Percentiles rank a stretch among this genome's conserved stretches.
Evolutionary conservation across 2,888 invertebrate genomes (phyloP).

Genomic region (Hydraecia micacea): DNA sequence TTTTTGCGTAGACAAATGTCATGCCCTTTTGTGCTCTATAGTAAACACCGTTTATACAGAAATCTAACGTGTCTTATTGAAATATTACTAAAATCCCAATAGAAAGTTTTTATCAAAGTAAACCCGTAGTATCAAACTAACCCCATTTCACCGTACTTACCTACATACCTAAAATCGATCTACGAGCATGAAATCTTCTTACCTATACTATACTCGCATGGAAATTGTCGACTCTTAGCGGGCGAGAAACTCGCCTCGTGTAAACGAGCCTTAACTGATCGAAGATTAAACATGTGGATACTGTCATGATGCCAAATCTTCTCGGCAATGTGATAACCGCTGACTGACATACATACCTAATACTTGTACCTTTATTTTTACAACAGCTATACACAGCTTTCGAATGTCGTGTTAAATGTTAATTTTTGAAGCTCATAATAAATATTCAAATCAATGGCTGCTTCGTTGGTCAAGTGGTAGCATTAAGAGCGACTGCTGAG

Average conservation of each 20-base stretch:
- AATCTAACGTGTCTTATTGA: too few species aligned
- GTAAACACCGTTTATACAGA: too few species aligned
- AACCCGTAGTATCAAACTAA: too few species aligned
- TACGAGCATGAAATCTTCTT: neutral
- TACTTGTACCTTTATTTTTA: neutral
- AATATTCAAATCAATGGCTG: neutral
- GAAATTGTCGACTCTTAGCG: neutral
- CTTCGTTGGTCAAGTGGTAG: neutral
- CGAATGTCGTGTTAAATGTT: neutral
- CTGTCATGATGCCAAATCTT: constrained; percentile 29
- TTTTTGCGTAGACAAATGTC: too few species aligned
- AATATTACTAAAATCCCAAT: too few species aligned
- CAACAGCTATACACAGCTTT: neutral
- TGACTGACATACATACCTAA: constrained; percentile 24
- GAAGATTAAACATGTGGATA: constrained; percentile 21
- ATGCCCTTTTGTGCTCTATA: too few species aligned
- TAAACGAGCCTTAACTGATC: constrained; percentile 21
- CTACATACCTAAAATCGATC: too few species aligned
- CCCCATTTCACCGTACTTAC: too few species aligned
- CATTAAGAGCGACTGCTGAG: neutral
- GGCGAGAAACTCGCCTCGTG: neutral
- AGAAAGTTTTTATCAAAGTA: too few species aligned
- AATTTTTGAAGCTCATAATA: neutral
- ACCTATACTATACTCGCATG: too few species aligned
- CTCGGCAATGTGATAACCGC: constrained; percentile 21